Conservation (phyloP, 2,888 invertebrate genomes). For the Dynastes hyllus region DNA sequence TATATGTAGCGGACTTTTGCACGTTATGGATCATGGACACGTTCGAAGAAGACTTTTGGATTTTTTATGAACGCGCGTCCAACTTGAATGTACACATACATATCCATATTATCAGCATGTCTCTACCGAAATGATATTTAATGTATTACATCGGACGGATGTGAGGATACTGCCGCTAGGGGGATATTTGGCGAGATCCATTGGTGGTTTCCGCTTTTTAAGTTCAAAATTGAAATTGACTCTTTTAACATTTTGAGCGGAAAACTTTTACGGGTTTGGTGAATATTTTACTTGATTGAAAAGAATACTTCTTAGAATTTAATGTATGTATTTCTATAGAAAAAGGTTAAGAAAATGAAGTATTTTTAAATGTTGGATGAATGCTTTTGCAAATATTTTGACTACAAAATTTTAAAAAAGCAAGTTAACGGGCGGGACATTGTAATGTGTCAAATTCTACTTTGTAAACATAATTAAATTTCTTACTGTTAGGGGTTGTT, state of each 20-base stretch:
- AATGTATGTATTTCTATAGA: too few species aligned
- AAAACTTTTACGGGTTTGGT: neutral
- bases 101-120: conserved; percentile 26
- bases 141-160: conserved; percentile 19
- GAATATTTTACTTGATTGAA: neutral
- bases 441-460: too few species aligned
- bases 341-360: too few species aligned
- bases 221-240: conserved; percentile 11
- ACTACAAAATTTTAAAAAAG: too few species aligned
- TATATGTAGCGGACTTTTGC: conserved; percentile 59
- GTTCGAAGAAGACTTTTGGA: conserved; percentile 40
- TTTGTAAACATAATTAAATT: too few species aligned
- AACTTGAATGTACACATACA: conserved; percentile 25
- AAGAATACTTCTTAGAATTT: too few species aligned
- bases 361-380: too few species aligned
- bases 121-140: conserved; percentile 34
- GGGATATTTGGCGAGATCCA: neutral
- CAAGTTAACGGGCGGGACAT: too few species aligned
- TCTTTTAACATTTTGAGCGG: neutral
- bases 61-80: conserved; percentile 46
- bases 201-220: neutral
- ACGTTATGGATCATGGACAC: conserved; percentile 58
- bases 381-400: too few species aligned
- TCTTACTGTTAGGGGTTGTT: too few species aligned
- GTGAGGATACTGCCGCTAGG: conserved; percentile 8